These are phyloP conservation scores for Drosophila putrida DNA, from an alignment of 2,888 invertebrate species.

Conservation along the genomic window DNA sequence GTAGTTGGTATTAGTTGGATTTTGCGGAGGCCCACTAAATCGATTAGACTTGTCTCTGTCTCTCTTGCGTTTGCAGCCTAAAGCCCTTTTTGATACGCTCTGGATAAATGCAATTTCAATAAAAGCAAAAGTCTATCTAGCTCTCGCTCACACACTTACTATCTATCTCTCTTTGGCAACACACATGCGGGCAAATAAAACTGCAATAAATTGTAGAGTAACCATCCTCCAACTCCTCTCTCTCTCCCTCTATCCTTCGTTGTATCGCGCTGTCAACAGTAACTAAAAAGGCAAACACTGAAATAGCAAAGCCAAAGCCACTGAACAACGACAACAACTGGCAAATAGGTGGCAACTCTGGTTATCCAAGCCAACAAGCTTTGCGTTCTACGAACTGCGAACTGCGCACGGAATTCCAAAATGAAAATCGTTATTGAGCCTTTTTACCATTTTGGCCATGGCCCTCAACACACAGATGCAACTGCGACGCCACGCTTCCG, in stretches of 20 bases:
- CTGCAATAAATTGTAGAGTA: slow-evolving; percentile 24
- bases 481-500: slow-evolving; percentile 34
- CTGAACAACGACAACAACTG: slow-evolving; percentile 15
- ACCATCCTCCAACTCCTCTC: no score
- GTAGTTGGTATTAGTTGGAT: slow-evolving; percentile 43
- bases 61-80: slow-evolving; percentile 10
- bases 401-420: slow-evolving; percentile 41
- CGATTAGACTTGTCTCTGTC: slow-evolving; percentile 54
- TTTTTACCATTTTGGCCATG: slow-evolving; percentile 43
- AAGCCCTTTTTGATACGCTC: slow-evolving; percentile 19
- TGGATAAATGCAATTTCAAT: slow-evolving; percentile 50
- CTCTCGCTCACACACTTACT: not conserved
- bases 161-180: not conserved
- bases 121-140: slow-evolving; percentile 29
- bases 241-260: no score
- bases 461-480: slow-evolving; percentile 17
- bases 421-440: slow-evolving; percentile 56
- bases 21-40: slow-evolving; percentile 62
- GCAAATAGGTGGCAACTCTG: slow-evolving; percentile 38
- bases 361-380: slow-evolving; percentile 37
- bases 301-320: slow-evolving; percentile 34
- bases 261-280: slow-evolving; percentile 11
- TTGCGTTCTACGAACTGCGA: slow-evolving; percentile 26
- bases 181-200: slow-evolving; percentile 16
- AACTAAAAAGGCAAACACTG: slow-evolving; percentile 31